phyloP scores from a whole-genome alignment of 1,140 invertebrate genomes.

The Drosophila ercepeae region DNA sequence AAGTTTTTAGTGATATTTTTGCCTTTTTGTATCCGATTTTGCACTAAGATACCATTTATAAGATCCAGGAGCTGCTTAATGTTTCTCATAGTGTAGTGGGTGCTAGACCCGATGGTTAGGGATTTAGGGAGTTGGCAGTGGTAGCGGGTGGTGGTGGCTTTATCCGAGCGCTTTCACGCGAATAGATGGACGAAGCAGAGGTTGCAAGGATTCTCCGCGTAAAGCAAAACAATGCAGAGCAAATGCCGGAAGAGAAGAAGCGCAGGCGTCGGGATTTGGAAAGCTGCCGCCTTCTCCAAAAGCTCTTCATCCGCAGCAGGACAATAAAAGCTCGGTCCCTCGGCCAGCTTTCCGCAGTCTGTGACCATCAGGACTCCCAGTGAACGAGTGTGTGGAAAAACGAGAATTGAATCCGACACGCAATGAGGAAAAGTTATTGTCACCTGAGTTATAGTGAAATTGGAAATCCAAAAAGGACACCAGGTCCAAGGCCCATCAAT shows the following conservation, averaged over 20 bases:
- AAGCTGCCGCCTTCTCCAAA: conserved; percentile 30
- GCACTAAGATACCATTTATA: too few species aligned
- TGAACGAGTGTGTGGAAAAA: conserved; percentile 29
- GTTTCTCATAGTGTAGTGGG: not conserved
- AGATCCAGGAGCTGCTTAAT: not conserved
- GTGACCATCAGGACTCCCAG: conserved; percentile 42
- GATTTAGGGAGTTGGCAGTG: not conserved
- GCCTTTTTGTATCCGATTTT: too few species aligned
- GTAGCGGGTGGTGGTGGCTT: not conserved
- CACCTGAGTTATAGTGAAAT: conserved; percentile 15
- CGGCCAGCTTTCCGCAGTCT: conserved; percentile 65
- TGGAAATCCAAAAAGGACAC: conserved; percentile 5
- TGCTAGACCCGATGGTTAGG: not conserved
- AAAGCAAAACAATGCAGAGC: conserved; percentile 55
- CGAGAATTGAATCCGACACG: conserved; percentile 7
- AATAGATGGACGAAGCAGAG: conserved; percentile 41
- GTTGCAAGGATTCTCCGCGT: conserved; percentile 31
- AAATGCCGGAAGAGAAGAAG: conserved; percentile 59
- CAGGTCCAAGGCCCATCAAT: not conserved
- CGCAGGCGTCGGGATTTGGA: conserved; percentile 54
- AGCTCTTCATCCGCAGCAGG: conserved; percentile 36
- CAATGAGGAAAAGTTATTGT: conserved; percentile 32
- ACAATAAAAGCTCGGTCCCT: conserved; percentile 66
- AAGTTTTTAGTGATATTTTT: too few species aligned
- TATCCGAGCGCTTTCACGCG: conserved; percentile 40